Evolutionary conservation across 2,888 invertebrate genomes (phyloP).

Genomic region (Dioctria linearis): DNA sequence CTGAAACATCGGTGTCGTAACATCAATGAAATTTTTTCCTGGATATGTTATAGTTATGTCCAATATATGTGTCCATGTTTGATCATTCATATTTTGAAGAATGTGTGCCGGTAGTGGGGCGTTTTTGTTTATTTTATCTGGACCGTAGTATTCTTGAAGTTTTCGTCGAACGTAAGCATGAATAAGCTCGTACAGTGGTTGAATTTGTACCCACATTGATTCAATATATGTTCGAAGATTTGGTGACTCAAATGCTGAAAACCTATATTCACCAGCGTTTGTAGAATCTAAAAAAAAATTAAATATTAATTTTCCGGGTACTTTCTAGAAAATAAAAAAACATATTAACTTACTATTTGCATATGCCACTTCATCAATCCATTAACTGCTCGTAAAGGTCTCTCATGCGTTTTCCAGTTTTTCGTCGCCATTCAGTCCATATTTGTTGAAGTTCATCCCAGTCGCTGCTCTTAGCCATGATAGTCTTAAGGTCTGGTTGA

Average conservation of each 20-base stretch:
- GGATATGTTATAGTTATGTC: conserved; percentile 89
- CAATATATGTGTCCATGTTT: conserved; percentile 87
- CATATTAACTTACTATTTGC: conserved; percentile 79
- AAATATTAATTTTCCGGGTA: not conserved
- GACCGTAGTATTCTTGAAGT: conserved; percentile 87
- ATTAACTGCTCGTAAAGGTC: conserved; percentile 86
- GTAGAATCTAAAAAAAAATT: conserved; percentile 80
- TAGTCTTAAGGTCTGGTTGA: conserved; percentile 82
- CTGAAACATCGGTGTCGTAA: conserved; percentile 85
- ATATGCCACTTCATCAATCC: conserved; percentile 83
- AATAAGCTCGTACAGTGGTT: conserved; percentile 88
- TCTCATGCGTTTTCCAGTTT: conserved; percentile 84
- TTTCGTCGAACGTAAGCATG: conserved; percentile 92
- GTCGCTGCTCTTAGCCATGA: conserved; percentile 86
- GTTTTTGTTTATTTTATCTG: conserved; percentile 83
- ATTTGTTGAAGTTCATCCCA: conserved; percentile 91
- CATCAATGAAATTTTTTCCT: conserved; percentile 85
- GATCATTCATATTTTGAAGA: conserved; percentile 92
- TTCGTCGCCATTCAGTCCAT: conserved; percentile 93
- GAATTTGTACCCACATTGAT: conserved; percentile 86
- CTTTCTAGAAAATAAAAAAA: not conserved
- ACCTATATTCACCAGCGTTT: conserved; percentile 91
- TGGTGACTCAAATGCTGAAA: conserved; percentile 85
- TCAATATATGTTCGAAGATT: conserved; percentile 85
- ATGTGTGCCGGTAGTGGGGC: conserved; percentile 90